Evolutionary conservation across 2,797 vertebrate species (phyloP).

Genomic region (Catharus ustulatus): DNA sequence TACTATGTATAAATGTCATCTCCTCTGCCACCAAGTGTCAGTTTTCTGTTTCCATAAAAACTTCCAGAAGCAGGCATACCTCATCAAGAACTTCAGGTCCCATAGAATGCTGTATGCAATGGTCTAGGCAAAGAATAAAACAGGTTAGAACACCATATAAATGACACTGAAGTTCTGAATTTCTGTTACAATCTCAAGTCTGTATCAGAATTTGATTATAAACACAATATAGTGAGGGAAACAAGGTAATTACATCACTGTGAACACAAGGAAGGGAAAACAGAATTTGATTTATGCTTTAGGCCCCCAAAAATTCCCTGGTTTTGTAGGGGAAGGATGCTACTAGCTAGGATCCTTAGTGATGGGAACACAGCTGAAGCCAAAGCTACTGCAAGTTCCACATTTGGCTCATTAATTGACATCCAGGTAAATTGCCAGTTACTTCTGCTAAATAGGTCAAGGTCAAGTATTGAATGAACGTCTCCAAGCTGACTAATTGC

Average conservation of each 20-base stretch:
- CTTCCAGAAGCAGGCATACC: slow-evolving; percentile 77
- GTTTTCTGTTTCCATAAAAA: neutral
- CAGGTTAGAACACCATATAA: neutral
- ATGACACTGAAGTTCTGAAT: neutral
- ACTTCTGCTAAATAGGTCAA: slow-evolving; percentile 33
- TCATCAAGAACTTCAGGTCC: slow-evolving; percentile 99
- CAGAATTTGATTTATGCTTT: neutral
- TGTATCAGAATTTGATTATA: neutral
- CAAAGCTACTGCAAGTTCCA: neutral
- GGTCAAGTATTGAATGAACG: neutral
- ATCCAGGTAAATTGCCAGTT: neutral
- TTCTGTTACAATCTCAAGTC: neutral
- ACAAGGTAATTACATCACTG: neutral
- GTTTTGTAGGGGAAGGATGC: neutral
- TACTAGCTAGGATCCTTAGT: neutral
- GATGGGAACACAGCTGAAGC: neutral
- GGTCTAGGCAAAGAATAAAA: slow-evolving; percentile 81
- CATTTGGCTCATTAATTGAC: neutral
- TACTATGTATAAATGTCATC: neutral
- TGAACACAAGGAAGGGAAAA: neutral
- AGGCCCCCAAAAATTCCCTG: fast-evolving
- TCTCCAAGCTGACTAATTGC: slow-evolving; percentile 36
- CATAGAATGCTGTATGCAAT: slow-evolving; percentile 98
- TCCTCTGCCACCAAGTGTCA: neutral
- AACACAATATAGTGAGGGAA: neutral